phyloP scores from a whole-genome alignment of 2,797 vertebrate genomes.

The Phalanger gymnotis region DNA sequence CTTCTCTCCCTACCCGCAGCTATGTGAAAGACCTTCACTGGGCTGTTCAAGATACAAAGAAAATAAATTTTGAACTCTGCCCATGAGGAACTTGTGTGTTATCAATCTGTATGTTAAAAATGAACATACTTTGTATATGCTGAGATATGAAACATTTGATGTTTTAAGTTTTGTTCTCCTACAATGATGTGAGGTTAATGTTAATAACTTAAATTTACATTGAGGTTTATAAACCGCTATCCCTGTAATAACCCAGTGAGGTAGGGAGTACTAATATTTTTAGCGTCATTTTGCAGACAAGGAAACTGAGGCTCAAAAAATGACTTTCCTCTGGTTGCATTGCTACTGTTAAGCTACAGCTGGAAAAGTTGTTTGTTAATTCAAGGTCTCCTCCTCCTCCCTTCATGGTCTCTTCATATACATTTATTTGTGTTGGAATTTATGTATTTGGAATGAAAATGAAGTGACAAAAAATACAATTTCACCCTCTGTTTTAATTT shows the following conservation, averaged over 20 bases:
- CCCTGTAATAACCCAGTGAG: not conserved
- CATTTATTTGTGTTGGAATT: not conserved
- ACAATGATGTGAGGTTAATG: not conserved
- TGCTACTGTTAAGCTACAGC: not conserved
- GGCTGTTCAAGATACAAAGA: not conserved
- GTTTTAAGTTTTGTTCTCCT: not conserved
- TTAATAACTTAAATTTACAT: not conserved
- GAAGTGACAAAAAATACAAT: not conserved
- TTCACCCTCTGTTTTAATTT: not conserved
- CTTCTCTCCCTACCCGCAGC: not conserved
- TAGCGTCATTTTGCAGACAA: not conserved
- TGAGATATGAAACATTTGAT: slow-evolving; percentile 17
- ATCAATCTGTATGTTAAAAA: not conserved
- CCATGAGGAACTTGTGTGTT: not conserved
- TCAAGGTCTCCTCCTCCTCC: not conserved
- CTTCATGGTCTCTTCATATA: not conserved
- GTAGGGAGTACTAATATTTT: not conserved
- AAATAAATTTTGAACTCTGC: not conserved
- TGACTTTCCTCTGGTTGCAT: not conserved
- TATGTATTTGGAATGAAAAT: slow-evolving; percentile 21
- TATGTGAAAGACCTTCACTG: not conserved
- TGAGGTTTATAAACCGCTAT: not conserved
- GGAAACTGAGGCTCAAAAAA: not conserved
- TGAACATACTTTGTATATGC: slow-evolving; percentile 15
- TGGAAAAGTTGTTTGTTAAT: not conserved